phyloP scores from a whole-genome alignment of 2,888 invertebrate genomes.

The Pharmacophagus antenor region DNA sequence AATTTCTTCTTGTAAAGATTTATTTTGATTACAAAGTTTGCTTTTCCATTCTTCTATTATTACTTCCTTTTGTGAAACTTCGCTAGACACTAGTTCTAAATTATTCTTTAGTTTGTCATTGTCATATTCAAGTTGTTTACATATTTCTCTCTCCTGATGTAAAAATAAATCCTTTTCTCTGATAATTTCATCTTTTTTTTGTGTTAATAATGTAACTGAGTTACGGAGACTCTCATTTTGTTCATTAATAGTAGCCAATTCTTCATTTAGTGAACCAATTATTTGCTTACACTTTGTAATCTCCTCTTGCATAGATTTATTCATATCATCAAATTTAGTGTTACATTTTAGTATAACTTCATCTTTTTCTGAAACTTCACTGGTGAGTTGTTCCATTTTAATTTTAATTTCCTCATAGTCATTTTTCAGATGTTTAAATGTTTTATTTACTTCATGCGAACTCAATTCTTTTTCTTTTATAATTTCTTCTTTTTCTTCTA shows the following conservation, averaged over 20 bases:
- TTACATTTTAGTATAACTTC: slow-evolving; percentile 12
- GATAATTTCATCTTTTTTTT: slow-evolving; percentile 37
- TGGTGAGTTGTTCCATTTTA: slow-evolving; percentile 1
- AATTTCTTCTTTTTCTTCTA: slow-evolving; percentile 36
- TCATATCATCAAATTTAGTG: slow-evolving; percentile 38
- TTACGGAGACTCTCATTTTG: slow-evolving; percentile 12
- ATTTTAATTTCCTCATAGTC: slow-evolving; percentile 5
- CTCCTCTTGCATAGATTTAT: slow-evolving; percentile 16
- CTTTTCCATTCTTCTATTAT: slow-evolving; percentile 11
- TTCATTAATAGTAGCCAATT: not conserved
- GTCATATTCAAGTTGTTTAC: slow-evolving; percentile 8
- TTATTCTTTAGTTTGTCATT: slow-evolving; percentile 4
- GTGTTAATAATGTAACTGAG: slow-evolving; percentile 3
- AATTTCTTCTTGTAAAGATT: slow-evolving; percentile 11
- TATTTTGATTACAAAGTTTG: slow-evolving; percentile 16
- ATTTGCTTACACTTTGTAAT: not conserved
- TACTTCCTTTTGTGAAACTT: slow-evolving; percentile 16
- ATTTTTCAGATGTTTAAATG: slow-evolving; percentile 5
- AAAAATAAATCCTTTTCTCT: slow-evolving; percentile 37
- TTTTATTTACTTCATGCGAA: slow-evolving; percentile 6
- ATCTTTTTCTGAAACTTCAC: slow-evolving; percentile 12
- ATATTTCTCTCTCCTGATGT: slow-evolving; percentile 4
- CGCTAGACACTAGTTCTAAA: slow-evolving; percentile 1
- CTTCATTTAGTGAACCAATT: slow-evolving; percentile 12
- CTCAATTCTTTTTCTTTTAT: slow-evolving; percentile 38